Percentiles rank a stretch among this genome's conserved stretches.
Evolutionary conservation across 1,140 invertebrate species (phyloP).

Genomic region (Drosophila seguyi): DNA sequence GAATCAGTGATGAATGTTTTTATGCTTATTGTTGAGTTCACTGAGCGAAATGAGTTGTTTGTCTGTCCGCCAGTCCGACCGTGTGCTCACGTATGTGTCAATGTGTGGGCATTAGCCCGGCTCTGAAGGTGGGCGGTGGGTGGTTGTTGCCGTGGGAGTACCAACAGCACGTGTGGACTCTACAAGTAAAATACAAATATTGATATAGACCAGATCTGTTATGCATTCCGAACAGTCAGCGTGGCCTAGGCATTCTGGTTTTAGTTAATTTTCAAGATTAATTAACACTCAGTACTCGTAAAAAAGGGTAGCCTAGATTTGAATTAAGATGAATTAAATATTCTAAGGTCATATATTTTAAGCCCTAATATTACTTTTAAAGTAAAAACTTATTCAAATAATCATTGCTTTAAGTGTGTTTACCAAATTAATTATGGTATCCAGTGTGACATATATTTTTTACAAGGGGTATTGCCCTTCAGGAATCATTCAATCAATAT

Average conservation of each 20-base stretch:
- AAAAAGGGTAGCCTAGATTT: background rate
- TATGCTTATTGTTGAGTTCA: constrained; percentile 83
- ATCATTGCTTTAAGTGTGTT: background rate
- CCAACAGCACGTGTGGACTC: constrained; percentile 18
- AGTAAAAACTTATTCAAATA: too few species aligned
- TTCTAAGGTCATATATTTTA: background rate
- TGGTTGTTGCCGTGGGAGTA: constrained; percentile 2
- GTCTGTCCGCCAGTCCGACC: constrained; percentile 42
- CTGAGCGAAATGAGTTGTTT: constrained; percentile 83
- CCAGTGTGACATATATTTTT: background rate
- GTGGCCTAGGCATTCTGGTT: background rate
- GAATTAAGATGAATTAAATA: background rate
- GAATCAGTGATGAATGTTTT: constrained; percentile 83
- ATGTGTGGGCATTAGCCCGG: constrained; percentile 45
- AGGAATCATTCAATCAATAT: background rate
- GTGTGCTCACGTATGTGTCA: constrained; percentile 45
- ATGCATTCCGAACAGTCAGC: background rate
- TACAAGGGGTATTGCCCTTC: background rate
- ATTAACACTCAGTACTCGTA: background rate
- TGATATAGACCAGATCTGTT: constrained; percentile 9
- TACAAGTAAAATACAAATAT: constrained; percentile 14
- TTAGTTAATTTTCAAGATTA: constrained; percentile 5
- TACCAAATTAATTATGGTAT: background rate
- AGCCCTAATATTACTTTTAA: too few species aligned
- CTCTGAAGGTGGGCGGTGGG: background rate